These are phyloP conservation scores for Mesaphorura yosii DNA, from an alignment of 1,140 invertebrate genomes.

Conservation along the genomic window DNA sequence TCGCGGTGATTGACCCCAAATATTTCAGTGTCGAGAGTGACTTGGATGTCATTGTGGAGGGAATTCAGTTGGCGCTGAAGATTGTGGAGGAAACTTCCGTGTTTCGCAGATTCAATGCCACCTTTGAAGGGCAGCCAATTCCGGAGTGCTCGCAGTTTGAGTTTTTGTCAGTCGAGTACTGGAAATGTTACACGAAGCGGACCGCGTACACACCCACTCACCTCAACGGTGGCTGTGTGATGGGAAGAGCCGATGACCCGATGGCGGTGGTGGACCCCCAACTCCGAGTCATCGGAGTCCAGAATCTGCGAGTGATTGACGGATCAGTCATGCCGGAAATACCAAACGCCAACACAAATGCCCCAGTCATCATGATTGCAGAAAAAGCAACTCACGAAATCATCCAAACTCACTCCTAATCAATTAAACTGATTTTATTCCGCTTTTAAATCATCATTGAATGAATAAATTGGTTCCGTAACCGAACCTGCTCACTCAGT, in stretches of 20 bases:
- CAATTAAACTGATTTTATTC: too few species aligned
- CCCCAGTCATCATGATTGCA: conserved; percentile 35
- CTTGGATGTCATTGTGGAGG: conserved; percentile 43
- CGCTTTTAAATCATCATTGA: too few species aligned
- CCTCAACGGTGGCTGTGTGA: not conserved
- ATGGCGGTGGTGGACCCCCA: conserved; percentile 4
- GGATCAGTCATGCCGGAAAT: conserved; percentile 37
- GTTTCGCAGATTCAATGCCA: not conserved
- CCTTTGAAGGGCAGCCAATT: not conserved
- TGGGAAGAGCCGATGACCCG: conserved; percentile 2
- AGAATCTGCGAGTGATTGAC: conserved; percentile 36
- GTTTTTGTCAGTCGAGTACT: conserved; percentile 13
- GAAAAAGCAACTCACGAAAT: conserved; percentile 35
- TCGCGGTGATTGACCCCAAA: conserved; percentile 54
- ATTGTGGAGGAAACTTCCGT: conserved; percentile 4
- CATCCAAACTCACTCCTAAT: too few species aligned
- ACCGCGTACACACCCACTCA: conserved; percentile 1
- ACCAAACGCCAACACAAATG: conserved; percentile 33
- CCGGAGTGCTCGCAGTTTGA: conserved; percentile 12
- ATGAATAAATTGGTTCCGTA: too few species aligned
- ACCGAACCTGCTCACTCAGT: too few species aligned
- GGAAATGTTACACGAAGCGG: conserved; percentile 13
- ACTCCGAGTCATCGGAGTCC: conserved; percentile 33
- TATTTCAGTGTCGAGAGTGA: conserved; percentile 54
- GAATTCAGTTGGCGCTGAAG: conserved; percentile 8